These are phyloP conservation scores for Antedon bifida DNA, from an alignment of 35 echinoderm and acorn worm species.

Conservation along the genomic window DNA sequence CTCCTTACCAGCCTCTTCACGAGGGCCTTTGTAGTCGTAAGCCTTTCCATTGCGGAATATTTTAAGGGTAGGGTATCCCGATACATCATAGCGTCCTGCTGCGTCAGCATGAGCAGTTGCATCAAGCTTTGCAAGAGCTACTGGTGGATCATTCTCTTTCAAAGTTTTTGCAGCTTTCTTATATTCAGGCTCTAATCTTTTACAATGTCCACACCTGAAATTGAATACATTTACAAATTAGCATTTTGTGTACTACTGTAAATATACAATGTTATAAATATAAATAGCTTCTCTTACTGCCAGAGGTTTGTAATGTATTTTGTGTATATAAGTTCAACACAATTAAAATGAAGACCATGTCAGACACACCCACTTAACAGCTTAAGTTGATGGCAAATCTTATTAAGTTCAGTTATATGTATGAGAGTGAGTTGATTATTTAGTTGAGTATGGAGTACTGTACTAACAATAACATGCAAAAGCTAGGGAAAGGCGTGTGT, in stretches of 20 bases:
- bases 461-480: too few species aligned
- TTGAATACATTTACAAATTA: neutral
- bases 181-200: constrained; percentile 86
- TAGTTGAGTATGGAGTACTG: too few species aligned
- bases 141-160: constrained; percentile 62
- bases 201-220: constrained; percentile 96
- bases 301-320: too few species aligned
- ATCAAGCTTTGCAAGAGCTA: constrained; percentile 75
- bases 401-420: too few species aligned
- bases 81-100: constrained; percentile 43
- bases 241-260: too few species aligned
- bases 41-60: constrained; percentile 73
- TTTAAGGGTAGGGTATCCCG: constrained; percentile 84
- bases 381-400: too few species aligned
- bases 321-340: too few species aligned
- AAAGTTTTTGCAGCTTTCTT: constrained; percentile 61
- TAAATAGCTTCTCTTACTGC: neutral
- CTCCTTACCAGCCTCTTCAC: constrained; percentile 67
- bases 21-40: constrained; percentile 71
- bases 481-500: too few species aligned
- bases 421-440: too few species aligned
- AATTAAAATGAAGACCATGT: too few species aligned
- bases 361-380: too few species aligned
- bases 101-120: constrained; percentile 37
- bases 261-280: neutral